These are phyloP conservation scores for Butorides virescens DNA, from an alignment of 2,113 vertebrate species.

Conservation along the genomic window DNA sequence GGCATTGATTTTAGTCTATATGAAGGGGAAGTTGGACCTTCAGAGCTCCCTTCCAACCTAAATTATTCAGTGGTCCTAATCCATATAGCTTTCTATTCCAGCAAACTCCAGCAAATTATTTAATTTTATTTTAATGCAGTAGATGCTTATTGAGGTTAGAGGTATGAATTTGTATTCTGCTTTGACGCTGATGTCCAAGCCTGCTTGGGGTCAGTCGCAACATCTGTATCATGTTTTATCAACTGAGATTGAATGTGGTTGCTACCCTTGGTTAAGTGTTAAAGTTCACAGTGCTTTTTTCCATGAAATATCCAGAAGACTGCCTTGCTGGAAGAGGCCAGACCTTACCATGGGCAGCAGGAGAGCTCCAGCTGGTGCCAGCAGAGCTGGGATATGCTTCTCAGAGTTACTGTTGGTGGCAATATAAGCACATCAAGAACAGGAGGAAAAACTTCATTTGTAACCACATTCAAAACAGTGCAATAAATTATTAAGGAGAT, in stretches of 20 bases:
- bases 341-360: background rate
- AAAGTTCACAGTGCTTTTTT: background rate
- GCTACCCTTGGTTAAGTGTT: background rate
- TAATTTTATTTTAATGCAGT: background rate
- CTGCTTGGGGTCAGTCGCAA: too few relatives aligned
- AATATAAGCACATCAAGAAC: rapidly evolving
- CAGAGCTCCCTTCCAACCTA: background rate
- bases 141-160: background rate
- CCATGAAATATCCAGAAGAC: background rate
- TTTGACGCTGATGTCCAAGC: background rate
- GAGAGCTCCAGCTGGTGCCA: background rate
- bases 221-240: background rate
- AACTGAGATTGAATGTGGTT: background rate
- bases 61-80: background rate
- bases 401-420: background rate
- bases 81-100: background rate
- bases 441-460: background rate
- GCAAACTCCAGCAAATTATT: background rate
- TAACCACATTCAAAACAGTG: background rate
- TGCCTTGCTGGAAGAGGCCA: background rate
- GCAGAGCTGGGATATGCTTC: background rate
- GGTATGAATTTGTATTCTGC: background rate
- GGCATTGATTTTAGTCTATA: background rate
- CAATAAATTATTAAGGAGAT: background rate
- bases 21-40: background rate